These are phyloP conservation scores for Penaeus japonicus DNA, from an alignment of 1,140 invertebrate genomes.

Conservation along the genomic window DNA sequence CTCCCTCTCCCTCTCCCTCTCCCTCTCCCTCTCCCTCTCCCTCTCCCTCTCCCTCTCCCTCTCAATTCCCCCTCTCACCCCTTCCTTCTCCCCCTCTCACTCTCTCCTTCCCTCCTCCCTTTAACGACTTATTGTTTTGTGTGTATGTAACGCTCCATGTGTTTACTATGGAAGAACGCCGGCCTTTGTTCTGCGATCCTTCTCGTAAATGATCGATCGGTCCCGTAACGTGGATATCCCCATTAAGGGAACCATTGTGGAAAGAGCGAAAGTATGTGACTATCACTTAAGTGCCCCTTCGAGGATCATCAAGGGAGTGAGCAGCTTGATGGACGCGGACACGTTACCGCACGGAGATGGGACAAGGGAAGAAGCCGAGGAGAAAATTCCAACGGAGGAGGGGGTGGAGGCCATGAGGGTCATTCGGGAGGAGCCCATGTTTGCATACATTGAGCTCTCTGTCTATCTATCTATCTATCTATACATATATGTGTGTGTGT, in stretches of 20 bases:
- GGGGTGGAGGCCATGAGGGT: no score
- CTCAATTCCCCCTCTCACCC: constrained; percentile 14
- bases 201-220: constrained; percentile 26
- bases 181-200: not conserved
- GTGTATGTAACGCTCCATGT: constrained; percentile 7
- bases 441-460: no score
- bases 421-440: no score
- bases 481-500: no score
- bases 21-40: not conserved
- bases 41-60: not conserved
- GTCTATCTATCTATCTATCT: no score
- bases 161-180: not conserved
- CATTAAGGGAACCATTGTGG: constrained; percentile 39
- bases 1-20: not conserved
- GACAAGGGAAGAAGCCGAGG: no score
- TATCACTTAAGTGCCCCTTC: constrained; percentile 33
- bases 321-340: not conserved
- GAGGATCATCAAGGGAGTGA: constrained; percentile 20
- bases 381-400: no score
- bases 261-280: constrained; percentile 35
- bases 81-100: constrained; percentile 23
- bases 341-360: no score
- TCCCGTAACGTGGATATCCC: not conserved
- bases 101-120: constrained; percentile 20
- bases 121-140: constrained; percentile 8